Conservation (phyloP, 2,113 vertebrate species). For the Murina feae region DNA sequence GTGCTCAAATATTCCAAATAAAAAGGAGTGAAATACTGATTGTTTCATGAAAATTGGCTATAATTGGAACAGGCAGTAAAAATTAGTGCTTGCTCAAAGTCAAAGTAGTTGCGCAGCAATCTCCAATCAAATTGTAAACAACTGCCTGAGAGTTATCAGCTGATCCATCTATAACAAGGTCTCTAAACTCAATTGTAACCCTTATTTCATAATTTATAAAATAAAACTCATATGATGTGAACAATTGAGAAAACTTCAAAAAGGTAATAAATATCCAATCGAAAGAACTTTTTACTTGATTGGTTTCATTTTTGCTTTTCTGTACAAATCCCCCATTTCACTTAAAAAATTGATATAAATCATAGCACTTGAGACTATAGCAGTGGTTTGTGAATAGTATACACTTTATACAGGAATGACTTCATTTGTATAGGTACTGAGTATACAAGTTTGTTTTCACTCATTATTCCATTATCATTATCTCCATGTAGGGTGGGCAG, state of each 20-base stretch:
- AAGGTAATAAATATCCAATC: not conserved
- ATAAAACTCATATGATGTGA: not conserved
- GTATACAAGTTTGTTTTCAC: not conserved
- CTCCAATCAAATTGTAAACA: not conserved
- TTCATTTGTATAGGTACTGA: not conserved
- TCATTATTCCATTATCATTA: not conserved
- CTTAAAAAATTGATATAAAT: not conserved
- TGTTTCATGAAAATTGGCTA: not conserved
- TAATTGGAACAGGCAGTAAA: not conserved
- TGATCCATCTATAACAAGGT: not conserved
- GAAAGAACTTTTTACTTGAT: not conserved
- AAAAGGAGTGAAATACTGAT: not conserved
- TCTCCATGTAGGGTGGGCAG: not conserved
- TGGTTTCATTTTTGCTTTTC: not conserved
- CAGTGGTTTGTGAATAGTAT: not conserved
- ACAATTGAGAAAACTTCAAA: not conserved
- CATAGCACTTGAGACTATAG: not conserved
- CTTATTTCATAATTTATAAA: not conserved
- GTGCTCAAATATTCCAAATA: not conserved
- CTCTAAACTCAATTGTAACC: not conserved
- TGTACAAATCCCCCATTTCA: not conserved
- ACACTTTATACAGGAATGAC: not conserved
- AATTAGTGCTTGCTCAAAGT: not conserved
- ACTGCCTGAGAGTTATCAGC: not conserved
- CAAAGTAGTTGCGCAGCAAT: not conserved